Base-by-base conservation (phyloP, 2,888 invertebrate species). In the Autographa gamma region DNA sequence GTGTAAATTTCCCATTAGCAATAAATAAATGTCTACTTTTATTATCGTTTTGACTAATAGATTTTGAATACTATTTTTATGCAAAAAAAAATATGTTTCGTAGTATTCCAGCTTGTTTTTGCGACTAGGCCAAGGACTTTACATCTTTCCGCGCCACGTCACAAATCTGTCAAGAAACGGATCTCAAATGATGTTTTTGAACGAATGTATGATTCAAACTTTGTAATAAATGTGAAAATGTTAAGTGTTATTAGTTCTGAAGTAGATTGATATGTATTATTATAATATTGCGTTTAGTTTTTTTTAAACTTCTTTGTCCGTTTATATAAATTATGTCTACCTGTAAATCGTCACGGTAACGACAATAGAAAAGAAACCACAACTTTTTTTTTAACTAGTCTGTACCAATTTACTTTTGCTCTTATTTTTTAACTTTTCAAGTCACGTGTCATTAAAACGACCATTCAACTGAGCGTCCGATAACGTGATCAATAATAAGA, bases 81-180 rank as follows among this genome's bases (percentile, higher is more conserved):
- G 16, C 13, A 14, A 13, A 25, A 25, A 2, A n/a, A 13, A 11
- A 56, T 56, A 19, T 19, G 25, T 56, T 18, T 25, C 11, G 2
- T 48, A 48, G 48, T 25, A 9, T 56, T 56, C 19, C 2, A 56
- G 13, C 25, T 19, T 56, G 2, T 56, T 19, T 56, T 56, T 13
- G 54, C 54, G 5, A 25, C 54, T 56, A 56, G 19, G 54, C 54
- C 54, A 56, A 56, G 54, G 54, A 25, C 54, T 48, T 48, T n/a
- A 25, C 25, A 25, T 13, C 19, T 19, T 25, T 56, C 54, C 3
- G 25, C 54, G 25, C 54, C 19, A 56, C 54, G 11, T 56, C 54
- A 56, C 54, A 56, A 56, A 56, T 56, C 54, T 56, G 25, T 56
- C 54, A 56, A 56, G 19, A 56, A 56, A 19, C 9, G 19, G 14